Evolutionary conservation across 2,113 vertebrate genomes (phyloP).

Genomic region (Plotosus lineatus): DNA sequence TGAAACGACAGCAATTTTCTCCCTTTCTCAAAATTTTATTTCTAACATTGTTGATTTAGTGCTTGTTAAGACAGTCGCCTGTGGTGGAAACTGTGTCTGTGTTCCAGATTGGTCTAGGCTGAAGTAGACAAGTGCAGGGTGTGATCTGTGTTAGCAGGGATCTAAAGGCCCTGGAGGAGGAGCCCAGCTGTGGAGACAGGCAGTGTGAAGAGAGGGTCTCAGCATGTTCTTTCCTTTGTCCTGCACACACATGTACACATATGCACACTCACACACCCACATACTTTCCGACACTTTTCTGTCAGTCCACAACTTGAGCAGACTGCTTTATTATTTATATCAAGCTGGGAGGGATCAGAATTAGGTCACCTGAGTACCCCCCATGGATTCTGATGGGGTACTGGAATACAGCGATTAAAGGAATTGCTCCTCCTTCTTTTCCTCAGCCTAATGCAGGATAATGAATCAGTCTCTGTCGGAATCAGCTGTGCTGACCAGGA

Average conservation of each 20-base stretch:
- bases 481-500: conserved; percentile 63
- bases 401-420: background rate
- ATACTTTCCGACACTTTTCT: conserved; percentile 7
- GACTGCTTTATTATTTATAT: conserved; percentile 47
- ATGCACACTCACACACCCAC: conserved; percentile 27
- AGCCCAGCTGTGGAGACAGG: conserved; percentile 43
- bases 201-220: conserved; percentile 33
- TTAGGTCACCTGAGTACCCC: conserved; percentile 30
- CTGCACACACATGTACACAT: conserved; percentile 15
- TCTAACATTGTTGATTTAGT: background rate
- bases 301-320: conserved; percentile 19
- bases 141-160: conserved; percentile 46
- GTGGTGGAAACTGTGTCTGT: background rate
- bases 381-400: conserved; percentile 19
- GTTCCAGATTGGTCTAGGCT: conserved; percentile 18
- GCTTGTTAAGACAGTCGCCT: conserved; percentile 16
- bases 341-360: conserved; percentile 42
- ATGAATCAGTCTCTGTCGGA: conserved; percentile 63
- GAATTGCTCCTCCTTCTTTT: conserved; percentile 21
- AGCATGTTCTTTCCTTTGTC: conserved; percentile 39
- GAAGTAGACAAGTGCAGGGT: conserved; percentile 38
- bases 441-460: conserved; percentile 47
- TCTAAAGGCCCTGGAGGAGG: conserved; percentile 40
- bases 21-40: background rate
- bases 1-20: background rate